Base-by-base conservation (phyloP, 1,140 invertebrate genomes). In the Diabrotica virgifera region DNA sequence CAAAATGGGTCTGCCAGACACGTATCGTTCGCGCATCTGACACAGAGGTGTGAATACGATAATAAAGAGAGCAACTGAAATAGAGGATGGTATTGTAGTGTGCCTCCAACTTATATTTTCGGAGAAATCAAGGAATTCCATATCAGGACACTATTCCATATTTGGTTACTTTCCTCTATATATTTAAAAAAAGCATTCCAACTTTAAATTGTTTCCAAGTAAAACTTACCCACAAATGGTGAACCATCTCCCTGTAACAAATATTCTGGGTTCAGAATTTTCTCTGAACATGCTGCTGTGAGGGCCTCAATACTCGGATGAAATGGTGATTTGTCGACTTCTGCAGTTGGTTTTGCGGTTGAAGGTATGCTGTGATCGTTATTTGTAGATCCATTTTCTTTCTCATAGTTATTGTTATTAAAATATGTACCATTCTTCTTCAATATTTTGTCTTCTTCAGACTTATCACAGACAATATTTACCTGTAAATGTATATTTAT, bases 231-330 rank as follows among this genome's bases (percentile, higher is more conserved):
- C 6, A 88, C 86, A 76, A 89, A 94, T 60, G 84, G 87, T 71
- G 84, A 89, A 37, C 83, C 86, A 55, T 85, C 88, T 40, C 84
- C 87, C 79, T 91, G 89, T 6, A 93, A 79, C 9, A 94, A 79
- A 80, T 90, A 93, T 73, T 92, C 90, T 52, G 90, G 86, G 80
- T 93, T 94, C 11, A 94, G 80, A 72, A 93, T 90, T 74, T 90
- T 90, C 70, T 92, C 90, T 63, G 88, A 86, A 75, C 91, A 94
- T 4, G 90, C 91, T 11, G 90, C 90, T 0, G 91, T 92, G 52
- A 94, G 74, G 24, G 90, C 91, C 67, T 88, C 88, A 71, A 93
- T 75, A 59, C 75, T 78, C 0, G 78, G 77, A 75, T 79, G 76
- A 60, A 78, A 71, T 65, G 72, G 73, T 57, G 72, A 73, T 11